phyloP scores from a whole-genome alignment of 92 coral and sea anemone genomes.

The Actinostola sp. region DNA sequence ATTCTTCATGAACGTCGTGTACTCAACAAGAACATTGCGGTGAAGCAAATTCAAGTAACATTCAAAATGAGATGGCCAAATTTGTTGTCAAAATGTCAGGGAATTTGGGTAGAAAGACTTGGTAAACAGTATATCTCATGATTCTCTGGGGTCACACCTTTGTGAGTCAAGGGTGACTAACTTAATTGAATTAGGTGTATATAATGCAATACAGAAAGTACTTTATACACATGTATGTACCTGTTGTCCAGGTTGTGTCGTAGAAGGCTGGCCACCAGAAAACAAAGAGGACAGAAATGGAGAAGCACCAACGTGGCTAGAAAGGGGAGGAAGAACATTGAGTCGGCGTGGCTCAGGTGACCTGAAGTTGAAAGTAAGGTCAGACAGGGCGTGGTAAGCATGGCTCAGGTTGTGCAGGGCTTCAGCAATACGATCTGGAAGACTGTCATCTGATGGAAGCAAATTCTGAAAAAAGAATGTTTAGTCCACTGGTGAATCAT shows the following conservation, averaged over 20 bases:
- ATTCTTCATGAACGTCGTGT: too few species aligned
- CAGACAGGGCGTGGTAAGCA: slow-evolving; percentile 98
- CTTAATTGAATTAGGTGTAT: too few species aligned
- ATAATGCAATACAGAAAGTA: too few species aligned
- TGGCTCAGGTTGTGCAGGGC: slow-evolving; percentile 93
- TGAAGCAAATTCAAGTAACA: too few species aligned
- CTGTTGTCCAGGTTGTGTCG: slow-evolving; percentile 37
- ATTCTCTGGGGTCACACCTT: too few species aligned
- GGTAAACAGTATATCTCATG: too few species aligned
- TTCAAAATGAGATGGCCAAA: too few species aligned
- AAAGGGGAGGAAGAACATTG: slow-evolving; percentile 79
- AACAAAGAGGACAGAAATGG: slow-evolving; percentile 57
- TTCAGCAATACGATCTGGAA: slow-evolving; percentile 95
- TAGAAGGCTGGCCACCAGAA: slow-evolving; percentile 23
- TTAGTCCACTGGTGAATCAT: neutral
- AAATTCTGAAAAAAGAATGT: slow-evolving; percentile 46
- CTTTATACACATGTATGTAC: neutral
- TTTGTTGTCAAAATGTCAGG: too few species aligned
- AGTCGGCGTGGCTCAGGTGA: slow-evolving; percentile 85
- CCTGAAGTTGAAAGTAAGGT: slow-evolving; percentile 87
- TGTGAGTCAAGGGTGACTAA: too few species aligned
- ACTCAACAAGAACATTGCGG: too few species aligned
- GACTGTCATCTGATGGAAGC: slow-evolving; percentile 87
- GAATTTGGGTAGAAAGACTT: too few species aligned
- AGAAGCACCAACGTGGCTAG: slow-evolving; percentile 79